Percentiles rank a stretch among this genome's conserved stretches.
Evolutionary conservation across 53 echinoderm and acorn worm species (phyloP).

Genomic region (Mesocentrotus franciscanus): DNA sequence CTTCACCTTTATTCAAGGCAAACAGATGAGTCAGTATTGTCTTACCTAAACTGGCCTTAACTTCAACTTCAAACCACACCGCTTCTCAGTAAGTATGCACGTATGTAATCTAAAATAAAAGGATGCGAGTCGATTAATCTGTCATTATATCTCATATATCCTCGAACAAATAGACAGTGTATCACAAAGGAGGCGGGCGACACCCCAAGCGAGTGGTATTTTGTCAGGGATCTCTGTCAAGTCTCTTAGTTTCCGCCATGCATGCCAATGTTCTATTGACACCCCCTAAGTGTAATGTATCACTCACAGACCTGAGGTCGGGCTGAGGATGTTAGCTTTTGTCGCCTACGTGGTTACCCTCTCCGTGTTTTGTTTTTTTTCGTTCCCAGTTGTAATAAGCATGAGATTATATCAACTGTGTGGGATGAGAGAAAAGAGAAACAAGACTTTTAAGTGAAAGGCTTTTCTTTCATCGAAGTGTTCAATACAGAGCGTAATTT

Average conservation of each 20-base stretch:
- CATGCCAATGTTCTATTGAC: constrained; percentile 9
- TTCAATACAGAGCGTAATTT: background rate
- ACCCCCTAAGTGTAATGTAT: constrained; percentile 42
- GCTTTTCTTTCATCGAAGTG: background rate
- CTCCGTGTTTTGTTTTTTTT: background rate
- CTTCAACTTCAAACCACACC: background rate
- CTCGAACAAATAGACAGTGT: constrained; percentile 15
- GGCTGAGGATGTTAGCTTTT: constrained; percentile 9
- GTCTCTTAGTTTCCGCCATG: constrained; percentile 12
- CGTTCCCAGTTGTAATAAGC: background rate
- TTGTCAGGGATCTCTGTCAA: background rate
- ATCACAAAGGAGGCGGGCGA: constrained; percentile 15
- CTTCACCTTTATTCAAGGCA: background rate
- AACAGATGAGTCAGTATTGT: background rate
- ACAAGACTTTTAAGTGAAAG: background rate
- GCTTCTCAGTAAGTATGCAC: background rate
- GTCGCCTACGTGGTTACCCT: background rate
- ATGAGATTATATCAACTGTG: background rate
- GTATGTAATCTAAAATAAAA: background rate
- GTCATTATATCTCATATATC: background rate
- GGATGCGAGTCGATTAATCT: background rate
- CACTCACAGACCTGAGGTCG: background rate
- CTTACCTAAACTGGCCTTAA: background rate
- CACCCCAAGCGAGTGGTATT: background rate
- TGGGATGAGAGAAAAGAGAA: background rate